These are phyloP conservation scores for Xanthia togata DNA, from an alignment of 2,888 invertebrate species.

Conservation along the genomic window DNA sequence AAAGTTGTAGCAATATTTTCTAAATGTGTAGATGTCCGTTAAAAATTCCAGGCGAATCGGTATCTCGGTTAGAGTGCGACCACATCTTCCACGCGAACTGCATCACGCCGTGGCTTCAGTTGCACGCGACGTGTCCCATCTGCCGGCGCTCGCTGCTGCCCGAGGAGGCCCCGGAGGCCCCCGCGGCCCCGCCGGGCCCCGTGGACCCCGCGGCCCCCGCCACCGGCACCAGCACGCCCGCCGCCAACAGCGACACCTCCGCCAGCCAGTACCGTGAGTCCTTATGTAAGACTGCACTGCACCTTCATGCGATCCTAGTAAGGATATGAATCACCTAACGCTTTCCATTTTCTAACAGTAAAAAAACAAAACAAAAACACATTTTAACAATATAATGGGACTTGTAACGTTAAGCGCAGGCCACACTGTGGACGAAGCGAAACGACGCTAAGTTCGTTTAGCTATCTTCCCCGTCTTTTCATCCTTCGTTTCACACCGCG, in stretches of 20 bases:
- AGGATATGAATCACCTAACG: slow-evolving; percentile 43
- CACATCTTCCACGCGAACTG: slow-evolving; percentile 98
- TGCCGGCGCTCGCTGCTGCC: slow-evolving; percentile 92
- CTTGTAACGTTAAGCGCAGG: background rate
- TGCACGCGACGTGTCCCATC: slow-evolving; percentile 99
- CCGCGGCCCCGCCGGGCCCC: slow-evolving; percentile 37
- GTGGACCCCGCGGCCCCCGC: slow-evolving; percentile 15
- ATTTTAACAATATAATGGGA: no score
- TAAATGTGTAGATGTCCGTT: background rate
- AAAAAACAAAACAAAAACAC: background rate
- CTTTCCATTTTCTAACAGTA: slow-evolving; percentile 34
- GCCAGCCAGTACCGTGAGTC: slow-evolving; percentile 60
- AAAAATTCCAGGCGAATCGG: slow-evolving; percentile 91
- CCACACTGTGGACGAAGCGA: no score
- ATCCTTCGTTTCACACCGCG: no score
- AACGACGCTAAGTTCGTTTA: no score
- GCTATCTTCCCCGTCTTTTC: no score
- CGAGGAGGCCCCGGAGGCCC: slow-evolving; percentile 62
- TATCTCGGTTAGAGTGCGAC: slow-evolving; percentile 95
- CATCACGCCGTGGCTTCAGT: slow-evolving; percentile 98
- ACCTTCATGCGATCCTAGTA: slow-evolving; percentile 50
- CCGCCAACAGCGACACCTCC: slow-evolving; percentile 39
- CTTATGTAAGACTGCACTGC: slow-evolving; percentile 54
- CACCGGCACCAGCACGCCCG: slow-evolving; percentile 40
- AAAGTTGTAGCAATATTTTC: background rate